Evolutionary conservation across 2,888 invertebrate genomes (phyloP).

Genomic region (Fragum whitleyi): DNA sequence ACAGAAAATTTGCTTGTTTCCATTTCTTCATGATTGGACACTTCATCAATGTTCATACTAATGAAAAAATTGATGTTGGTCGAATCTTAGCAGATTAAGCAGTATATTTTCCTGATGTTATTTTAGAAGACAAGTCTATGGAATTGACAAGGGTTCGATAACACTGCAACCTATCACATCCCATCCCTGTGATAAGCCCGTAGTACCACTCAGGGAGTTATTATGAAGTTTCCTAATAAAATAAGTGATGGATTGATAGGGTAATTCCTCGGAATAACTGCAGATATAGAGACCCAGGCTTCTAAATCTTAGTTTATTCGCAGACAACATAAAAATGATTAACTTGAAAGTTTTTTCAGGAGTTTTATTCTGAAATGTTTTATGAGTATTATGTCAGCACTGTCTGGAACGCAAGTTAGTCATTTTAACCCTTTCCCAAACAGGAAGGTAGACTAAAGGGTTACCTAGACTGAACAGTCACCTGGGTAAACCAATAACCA

Average conservation of each 20-base stretch:
- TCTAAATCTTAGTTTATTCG: conserved; percentile 5
- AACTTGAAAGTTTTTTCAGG: not conserved
- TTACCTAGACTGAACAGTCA: too few relatives aligned
- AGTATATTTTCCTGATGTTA: too few relatives aligned
- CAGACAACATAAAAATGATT: conserved; percentile 23
- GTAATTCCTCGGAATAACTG: conserved; percentile 12
- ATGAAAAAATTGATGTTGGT: too few relatives aligned
- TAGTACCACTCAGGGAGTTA: conserved; percentile 9
- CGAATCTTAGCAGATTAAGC: too few relatives aligned
- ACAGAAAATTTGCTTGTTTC: too few relatives aligned
- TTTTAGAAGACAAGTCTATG: too few relatives aligned
- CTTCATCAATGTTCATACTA: too few relatives aligned
- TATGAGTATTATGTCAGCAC: conserved; percentile 1
- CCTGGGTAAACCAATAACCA: too few relatives aligned
- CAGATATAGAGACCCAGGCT: not conserved
- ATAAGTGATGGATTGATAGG: conserved; percentile 18
- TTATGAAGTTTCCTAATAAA: conserved; percentile 7
- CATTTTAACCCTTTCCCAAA: too few relatives aligned
- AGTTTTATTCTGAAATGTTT: conserved; percentile 4
- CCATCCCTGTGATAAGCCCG: conserved; percentile 6
- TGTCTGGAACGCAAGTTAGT: not conserved
- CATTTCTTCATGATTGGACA: too few relatives aligned
- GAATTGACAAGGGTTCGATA: not conserved
- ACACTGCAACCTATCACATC: not conserved
- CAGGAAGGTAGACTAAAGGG: too few relatives aligned